These are phyloP conservation scores for Bursaphelenchus okinawaensis DNA, from an alignment of 2,888 invertebrate species.

Conservation along the genomic window DNA sequence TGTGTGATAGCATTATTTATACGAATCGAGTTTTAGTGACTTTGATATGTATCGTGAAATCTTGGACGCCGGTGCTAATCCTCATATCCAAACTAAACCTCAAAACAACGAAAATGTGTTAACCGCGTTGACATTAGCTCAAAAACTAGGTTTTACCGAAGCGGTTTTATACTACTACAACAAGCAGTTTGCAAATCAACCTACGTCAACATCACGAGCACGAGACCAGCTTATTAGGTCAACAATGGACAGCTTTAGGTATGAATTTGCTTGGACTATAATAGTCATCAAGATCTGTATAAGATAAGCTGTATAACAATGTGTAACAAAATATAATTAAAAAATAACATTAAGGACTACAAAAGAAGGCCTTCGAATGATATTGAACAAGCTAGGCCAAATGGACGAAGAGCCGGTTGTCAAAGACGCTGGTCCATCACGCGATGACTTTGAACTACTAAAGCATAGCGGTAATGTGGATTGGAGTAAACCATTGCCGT, in stretches of 20 bases:
- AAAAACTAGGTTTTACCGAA: constrained; percentile 1
- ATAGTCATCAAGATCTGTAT: too few species aligned
- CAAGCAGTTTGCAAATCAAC: not conserved
- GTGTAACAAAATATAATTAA: too few species aligned
- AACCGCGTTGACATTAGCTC: not conserved
- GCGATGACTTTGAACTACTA: constrained; percentile 11
- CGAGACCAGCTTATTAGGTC: not conserved
- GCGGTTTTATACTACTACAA: constrained; percentile 2
- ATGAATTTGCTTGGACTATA: too few species aligned
- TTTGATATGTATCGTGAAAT: constrained; percentile 23
- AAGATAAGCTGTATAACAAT: too few species aligned
- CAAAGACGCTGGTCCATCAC: not conserved
- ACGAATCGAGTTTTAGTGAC: constrained; percentile 26
- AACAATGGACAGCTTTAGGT: not conserved
- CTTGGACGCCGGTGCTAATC: constrained; percentile 25
- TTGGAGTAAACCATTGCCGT: constrained; percentile 10
- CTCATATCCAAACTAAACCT: not conserved
- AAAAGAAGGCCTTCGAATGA: not conserved
- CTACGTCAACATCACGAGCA: not conserved
- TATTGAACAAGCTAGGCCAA: not conserved
- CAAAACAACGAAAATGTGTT: not conserved
- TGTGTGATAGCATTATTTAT: too few species aligned
- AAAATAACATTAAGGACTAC: too few species aligned
- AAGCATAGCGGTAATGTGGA: constrained; percentile 6
- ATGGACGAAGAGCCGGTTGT: not conserved